Evolutionary conservation across 2,888 invertebrate species (phyloP).

Genomic region (Cacoxenus indagator): DNA sequence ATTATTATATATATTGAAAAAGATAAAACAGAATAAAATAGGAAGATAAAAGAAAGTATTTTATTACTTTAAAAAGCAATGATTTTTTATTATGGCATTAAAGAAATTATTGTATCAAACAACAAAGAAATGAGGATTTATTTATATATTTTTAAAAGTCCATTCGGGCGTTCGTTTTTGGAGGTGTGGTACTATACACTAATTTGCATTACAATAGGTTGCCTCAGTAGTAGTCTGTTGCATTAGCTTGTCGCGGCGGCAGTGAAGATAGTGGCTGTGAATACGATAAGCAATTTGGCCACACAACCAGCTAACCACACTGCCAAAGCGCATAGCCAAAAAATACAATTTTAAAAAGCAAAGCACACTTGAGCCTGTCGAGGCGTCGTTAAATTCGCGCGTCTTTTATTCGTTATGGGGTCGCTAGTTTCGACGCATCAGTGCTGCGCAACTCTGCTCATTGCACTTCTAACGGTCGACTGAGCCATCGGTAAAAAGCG

Average conservation of each 20-base stretch:
- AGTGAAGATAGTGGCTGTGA: constrained; percentile 97
- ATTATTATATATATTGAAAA: constrained; percentile 30
- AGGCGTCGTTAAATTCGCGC: background rate
- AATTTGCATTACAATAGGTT: too few species aligned
- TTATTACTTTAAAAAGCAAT: constrained; percentile 45
- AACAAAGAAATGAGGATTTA: constrained; percentile 29
- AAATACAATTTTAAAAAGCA: constrained; percentile 29
- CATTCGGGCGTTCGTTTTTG: too few species aligned
- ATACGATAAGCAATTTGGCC: constrained; percentile 51
- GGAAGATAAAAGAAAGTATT: constrained; percentile 33
- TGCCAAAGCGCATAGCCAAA: constrained; percentile 86
- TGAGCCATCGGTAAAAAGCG: too few species aligned
- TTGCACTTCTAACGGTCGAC: background rate
- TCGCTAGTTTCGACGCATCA: background rate
- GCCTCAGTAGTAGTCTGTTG: too few species aligned
- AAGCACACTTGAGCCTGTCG: constrained; percentile 5
- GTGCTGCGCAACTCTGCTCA: background rate
- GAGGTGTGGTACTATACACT: too few species aligned
- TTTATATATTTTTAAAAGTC: too few species aligned
- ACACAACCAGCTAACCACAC: constrained; percentile 99
- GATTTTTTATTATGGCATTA: constrained; percentile 52
- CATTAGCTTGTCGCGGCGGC: constrained; percentile 81
- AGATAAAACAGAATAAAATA: constrained; percentile 36
- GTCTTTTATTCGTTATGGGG: background rate
- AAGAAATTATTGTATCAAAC: constrained; percentile 13